Base-by-base conservation (phyloP, 2,113 vertebrate genomes). In the Apeltes quadracus region DNA sequence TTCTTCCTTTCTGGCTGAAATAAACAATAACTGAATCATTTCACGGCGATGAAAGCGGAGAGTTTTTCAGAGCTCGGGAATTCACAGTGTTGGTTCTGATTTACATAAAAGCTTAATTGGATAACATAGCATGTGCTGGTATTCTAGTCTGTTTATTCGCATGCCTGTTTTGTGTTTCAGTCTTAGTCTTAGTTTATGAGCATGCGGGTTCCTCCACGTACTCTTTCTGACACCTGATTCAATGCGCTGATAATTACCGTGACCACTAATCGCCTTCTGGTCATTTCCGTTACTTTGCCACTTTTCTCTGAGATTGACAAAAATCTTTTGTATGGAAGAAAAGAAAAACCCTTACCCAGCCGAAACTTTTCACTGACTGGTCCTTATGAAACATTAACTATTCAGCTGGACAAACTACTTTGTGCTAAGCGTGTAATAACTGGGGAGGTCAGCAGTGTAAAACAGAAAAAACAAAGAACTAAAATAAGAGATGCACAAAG, bases 81-180 rank as follows among this genome's bases (percentile, higher is more conserved):
- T 84, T 74, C 74, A 76, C 34, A 51, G 58, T 79, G 72, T 83
- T 88, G 78, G 79, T n/a, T 86, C 38, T 69, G 66, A 86, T 56
- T 79, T 61, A 74, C 69, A 74, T 46, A 63, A 54, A 43, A 27
- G 36, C 59, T 70, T 81, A 80, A 87, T 74, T 88, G 63, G 76
- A 82, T 75, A 73, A 83, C 72, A 77, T 56, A 79, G 61, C 79
- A 72, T 72, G 72, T 85, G 66, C 51, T 85, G 73, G 32, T 72
- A 44, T 85, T 87, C 79, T 71, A 53, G 48, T 61, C 27, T 81
- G 67, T 82, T 86, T 82, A 81, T 87, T 77, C 83, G 70, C 67
- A 70, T 83, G 69, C 38, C 41, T 48, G 32, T 69, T 66, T 44
- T 48, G 15, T 53, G 5, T 79, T 89, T 75, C 16, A 44, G 58